Percentiles rank a stretch among this genome's conserved stretches.
Evolutionary conservation across 2,888 invertebrate species (phyloP).

Genomic region (Hydraecia micacea): DNA sequence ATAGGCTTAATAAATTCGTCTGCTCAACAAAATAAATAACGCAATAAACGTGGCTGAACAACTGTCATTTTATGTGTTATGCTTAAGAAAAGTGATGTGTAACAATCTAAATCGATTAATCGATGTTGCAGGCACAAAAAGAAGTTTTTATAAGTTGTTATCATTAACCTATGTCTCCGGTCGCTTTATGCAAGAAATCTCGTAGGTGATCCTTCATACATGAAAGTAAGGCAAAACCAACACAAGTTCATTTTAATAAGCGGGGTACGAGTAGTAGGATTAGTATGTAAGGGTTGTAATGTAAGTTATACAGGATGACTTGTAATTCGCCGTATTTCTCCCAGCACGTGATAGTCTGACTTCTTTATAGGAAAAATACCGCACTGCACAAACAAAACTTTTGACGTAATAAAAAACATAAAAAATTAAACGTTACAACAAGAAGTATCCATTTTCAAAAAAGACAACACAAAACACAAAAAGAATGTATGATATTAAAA

Average conservation of each 20-base stretch:
- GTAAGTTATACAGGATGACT: not conserved
- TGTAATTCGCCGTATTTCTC: not conserved
- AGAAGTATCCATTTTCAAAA: not conserved
- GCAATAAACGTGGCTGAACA: no score
- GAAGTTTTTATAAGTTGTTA: not conserved
- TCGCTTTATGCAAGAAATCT: not conserved
- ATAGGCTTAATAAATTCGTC: no score
- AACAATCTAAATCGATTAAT: not conserved
- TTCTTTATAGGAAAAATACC: not conserved
- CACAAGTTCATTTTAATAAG: not conserved
- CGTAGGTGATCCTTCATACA: not conserved
- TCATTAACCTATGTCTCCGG: not conserved
- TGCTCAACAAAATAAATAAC: no score
- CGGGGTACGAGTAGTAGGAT: not conserved
- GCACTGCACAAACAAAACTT: not conserved
- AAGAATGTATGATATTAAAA: not conserved
- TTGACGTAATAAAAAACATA: not conserved
- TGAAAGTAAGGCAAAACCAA: not conserved
- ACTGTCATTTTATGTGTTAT: not conserved
- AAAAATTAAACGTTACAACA: not conserved
- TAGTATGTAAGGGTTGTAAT: not conserved
- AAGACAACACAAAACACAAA: not conserved
- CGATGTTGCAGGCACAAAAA: not conserved
- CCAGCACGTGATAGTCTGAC: no score
- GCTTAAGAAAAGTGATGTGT: not conserved